Base-by-base conservation (phyloP, 2,888 invertebrate species). In the Ochropleura leucogaster region DNA sequence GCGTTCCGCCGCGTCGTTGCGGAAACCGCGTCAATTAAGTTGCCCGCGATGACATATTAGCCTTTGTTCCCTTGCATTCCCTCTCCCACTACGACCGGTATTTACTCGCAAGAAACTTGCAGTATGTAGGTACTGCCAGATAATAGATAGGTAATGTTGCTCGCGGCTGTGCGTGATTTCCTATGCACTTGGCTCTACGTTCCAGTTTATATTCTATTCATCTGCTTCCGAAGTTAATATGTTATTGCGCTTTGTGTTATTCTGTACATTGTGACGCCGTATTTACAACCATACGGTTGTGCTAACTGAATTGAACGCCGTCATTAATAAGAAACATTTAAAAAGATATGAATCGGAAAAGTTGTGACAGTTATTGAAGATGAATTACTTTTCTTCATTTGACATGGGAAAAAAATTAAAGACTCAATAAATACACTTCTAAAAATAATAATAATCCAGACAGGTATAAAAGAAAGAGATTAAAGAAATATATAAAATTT, bases 11-110 rank as follows among this genome's bases (percentile, higher is more conserved):
- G 94, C 93, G 92, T 92, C 92, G 93, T 92, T 93, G 90, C 96
- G 96, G 96, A 96, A 96, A 94, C 95, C 94, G 93, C 95, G 96
- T 96, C 96, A 96, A 96, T 96, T 96, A 96, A 95, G 94, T 95
- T 93, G 93, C 92, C 92, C 92, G 88, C 94, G 93, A 95, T 96
- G 96, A 96, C 96, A 96, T 96, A 96, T 96, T 95, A 95, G 94
- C 95, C 95, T 95, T 96, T 96, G 95, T 96, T 95, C 94, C 90
- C 79, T 80, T 86, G 84, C 85, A 79, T 87, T 85, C 85, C 89
- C 86, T 73, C 84, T 87, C 85, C 88, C 85, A 86, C 88, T 86
- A 84, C 89, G 87, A 88, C 89, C 90, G 90, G 90, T 91, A 93
- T 93, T 93, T 91, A 92, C 91, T 92, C 90, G 90, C 91, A 92